Evolutionary conservation across 2,888 invertebrate species (phyloP).

Genomic region (Podabrus alpinus): DNA sequence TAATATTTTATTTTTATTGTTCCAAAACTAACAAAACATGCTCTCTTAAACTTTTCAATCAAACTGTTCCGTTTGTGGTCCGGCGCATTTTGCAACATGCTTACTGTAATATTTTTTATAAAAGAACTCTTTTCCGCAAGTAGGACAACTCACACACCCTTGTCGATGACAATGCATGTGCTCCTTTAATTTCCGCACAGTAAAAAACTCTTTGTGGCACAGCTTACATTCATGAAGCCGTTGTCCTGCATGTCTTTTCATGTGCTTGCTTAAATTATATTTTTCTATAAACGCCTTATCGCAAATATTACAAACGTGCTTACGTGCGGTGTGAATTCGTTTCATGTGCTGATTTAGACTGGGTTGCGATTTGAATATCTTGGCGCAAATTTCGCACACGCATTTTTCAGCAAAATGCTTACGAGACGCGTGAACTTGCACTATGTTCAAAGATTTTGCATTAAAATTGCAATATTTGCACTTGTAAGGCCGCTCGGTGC

Average conservation of each 20-base stretch:
- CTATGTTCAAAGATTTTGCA: conserved; percentile 35
- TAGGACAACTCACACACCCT: conserved; percentile 37
- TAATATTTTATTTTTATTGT: no score
- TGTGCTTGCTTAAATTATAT: conserved; percentile 36
- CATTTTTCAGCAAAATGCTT: conserved; percentile 34
- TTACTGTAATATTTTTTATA: conserved; percentile 38
- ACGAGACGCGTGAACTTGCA: conserved; percentile 35
- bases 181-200: conserved; percentile 34
- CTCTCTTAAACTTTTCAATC: neutral
- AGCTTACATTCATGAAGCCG: conserved; percentile 36
- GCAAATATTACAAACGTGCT: conserved; percentile 36
- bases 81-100: conserved; percentile 35
- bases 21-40: no score
- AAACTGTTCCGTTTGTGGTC: neutral
- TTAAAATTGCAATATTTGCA: conserved; percentile 36
- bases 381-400: conserved; percentile 39
- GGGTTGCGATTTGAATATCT: conserved; percentile 39
- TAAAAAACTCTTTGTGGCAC: conserved; percentile 36
- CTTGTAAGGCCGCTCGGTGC: conserved; percentile 34
- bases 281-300: conserved; percentile 37
- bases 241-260: conserved; percentile 36
- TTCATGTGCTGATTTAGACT: conserved; percentile 39
- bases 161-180: conserved; percentile 38
- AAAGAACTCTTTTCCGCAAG: conserved; percentile 38
- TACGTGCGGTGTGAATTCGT: conserved; percentile 36